Evolutionary conservation across 2,113 vertebrate genomes (phyloP).

Genomic region (Dasyurus viverrinus): DNA sequence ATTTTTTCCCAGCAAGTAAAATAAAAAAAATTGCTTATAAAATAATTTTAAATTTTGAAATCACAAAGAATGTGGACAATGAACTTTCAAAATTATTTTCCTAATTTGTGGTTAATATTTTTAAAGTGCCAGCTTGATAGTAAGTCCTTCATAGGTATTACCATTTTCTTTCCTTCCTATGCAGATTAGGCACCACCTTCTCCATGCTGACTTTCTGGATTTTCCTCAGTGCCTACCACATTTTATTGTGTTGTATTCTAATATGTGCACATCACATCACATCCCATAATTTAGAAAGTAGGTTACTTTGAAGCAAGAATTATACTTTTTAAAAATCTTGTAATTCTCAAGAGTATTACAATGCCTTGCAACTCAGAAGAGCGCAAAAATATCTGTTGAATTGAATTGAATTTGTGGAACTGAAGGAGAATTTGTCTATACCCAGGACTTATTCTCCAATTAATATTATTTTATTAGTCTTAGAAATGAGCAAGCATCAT

Average conservation of each 20-base stretch:
- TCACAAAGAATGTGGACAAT: neutral
- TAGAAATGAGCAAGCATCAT: neutral
- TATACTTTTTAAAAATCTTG: neutral
- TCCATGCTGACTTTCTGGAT: neutral
- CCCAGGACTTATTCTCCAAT: neutral
- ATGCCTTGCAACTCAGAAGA: neutral
- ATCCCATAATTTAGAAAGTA: neutral
- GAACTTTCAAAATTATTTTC: neutral
- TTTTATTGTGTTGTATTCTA: neutral
- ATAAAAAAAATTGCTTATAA: neutral
- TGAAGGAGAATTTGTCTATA: neutral
- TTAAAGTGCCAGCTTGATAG: neutral
- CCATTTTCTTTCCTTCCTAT: neutral
- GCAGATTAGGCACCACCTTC: neutral
- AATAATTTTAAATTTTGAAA: neutral
- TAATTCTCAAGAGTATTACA: neutral
- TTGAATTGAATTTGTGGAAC: neutral
- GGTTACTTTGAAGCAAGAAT: neutral
- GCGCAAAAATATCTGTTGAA: neutral
- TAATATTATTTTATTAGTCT: neutral
- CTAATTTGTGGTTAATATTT: neutral
- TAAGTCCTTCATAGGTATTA: neutral
- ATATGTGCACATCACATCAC: neutral
- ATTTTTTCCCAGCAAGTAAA: neutral
- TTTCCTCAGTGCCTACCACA: neutral